Evolutionary conservation across 2,113 vertebrate species (phyloP).

Genomic region (Lepidothrix coronata): DNA sequence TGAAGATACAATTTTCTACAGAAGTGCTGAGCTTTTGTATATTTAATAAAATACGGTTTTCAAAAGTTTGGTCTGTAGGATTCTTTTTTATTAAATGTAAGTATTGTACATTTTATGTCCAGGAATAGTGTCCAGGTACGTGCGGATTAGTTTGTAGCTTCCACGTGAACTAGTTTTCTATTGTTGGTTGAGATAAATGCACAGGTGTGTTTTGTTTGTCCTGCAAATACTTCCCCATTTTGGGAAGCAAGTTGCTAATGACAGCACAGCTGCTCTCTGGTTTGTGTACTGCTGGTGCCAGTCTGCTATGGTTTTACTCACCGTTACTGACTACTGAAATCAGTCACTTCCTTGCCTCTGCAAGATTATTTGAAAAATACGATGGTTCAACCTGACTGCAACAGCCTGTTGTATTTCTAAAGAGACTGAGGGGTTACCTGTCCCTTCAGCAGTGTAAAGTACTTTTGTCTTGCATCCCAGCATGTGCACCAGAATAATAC

Average conservation of each 20-base stretch:
- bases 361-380: background rate
- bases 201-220: background rate
- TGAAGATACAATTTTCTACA: background rate
- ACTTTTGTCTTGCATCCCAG: background rate
- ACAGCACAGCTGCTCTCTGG: background rate
- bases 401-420: background rate
- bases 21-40: conserved; percentile 17
- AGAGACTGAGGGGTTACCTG: background rate
- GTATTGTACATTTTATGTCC: background rate
- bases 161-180: background rate
- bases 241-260: background rate
- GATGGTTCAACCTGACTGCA: background rate
- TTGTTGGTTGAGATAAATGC: background rate
- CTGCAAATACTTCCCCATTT: background rate
- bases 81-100: background rate
- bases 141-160: background rate
- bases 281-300: background rate
- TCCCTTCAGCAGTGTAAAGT: background rate
- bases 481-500: background rate
- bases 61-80: background rate
- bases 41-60: conserved; percentile 19
- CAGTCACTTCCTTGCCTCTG: background rate
- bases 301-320: background rate
- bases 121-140: background rate
- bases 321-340: background rate